Conservation (phyloP, 37 sponge, comb jelly and placozoan genomes). For the Mnemiopsis leidyi region DNA sequence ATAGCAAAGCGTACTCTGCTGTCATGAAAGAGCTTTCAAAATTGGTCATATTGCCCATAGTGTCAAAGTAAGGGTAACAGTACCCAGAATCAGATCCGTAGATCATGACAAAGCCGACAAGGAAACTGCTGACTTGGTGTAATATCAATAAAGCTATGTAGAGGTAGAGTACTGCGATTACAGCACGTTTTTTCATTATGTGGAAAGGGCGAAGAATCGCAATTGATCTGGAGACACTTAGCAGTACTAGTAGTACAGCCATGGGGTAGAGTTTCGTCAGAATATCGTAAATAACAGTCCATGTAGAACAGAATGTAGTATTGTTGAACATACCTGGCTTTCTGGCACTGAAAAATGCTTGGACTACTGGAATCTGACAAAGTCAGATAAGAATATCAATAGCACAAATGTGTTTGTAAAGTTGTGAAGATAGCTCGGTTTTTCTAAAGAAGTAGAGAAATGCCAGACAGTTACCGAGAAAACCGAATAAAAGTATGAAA, state of each 20-base stretch:
- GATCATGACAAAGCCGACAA: background rate
- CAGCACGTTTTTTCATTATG: background rate
- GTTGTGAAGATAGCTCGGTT: background rate
- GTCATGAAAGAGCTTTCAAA: background rate
- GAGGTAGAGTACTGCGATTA: background rate
- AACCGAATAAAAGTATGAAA: background rate
- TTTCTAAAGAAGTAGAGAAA: background rate
- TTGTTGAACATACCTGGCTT: background rate
- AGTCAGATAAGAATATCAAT: background rate
- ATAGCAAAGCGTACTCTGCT: background rate
- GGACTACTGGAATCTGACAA: background rate
- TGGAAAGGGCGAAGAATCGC: background rate
- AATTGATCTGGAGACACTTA: background rate
- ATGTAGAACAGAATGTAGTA: background rate
- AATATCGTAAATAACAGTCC: background rate
- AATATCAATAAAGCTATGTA: background rate
- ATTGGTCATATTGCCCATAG: background rate
- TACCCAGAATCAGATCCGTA: background rate
- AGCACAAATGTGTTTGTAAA: background rate
- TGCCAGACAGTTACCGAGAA: background rate
- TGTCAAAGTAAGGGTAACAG: background rate
- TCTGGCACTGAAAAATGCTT: background rate
- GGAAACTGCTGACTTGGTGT: background rate
- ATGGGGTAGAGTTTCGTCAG: background rate
- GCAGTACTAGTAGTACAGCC: background rate